Conservation (phyloP, 2,113 vertebrate species). For the Okapia johnstoni region DNA sequence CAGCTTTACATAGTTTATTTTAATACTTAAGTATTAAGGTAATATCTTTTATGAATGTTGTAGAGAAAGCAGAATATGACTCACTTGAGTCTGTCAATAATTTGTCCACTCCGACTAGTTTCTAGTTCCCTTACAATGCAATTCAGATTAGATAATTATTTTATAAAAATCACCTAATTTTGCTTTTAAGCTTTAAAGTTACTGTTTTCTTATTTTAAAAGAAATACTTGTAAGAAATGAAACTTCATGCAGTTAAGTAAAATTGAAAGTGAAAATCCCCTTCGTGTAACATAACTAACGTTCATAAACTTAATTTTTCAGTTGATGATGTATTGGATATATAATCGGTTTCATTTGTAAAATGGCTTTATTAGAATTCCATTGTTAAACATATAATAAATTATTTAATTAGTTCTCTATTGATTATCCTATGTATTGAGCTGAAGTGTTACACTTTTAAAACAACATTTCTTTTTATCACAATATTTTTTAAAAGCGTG, state of each 20-base stretch:
- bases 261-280: not conserved
- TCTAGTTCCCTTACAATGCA: not conserved
- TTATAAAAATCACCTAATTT: not conserved
- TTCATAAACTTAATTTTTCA: slow-evolving; percentile 30
- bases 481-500: slow-evolving; percentile 84
- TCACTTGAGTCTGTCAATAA: not conserved
- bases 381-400: not conserved
- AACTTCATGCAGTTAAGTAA: not conserved
- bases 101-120: not conserved
- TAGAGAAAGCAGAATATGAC: not conserved
- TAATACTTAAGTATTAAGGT: not conserved
- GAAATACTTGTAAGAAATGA: not conserved
- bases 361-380: slow-evolving; percentile 21
- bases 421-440: not conserved
- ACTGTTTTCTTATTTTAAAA: slow-evolving; percentile 37
- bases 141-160: slow-evolving; percentile 3
- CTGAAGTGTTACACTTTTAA: slow-evolving; percentile 3
- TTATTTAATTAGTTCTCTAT: not conserved
- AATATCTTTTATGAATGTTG: not conserved
- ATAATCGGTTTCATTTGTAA: not conserved
- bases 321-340: not conserved
- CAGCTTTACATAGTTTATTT: not conserved
- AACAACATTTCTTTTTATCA: not conserved
- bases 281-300: not conserved
- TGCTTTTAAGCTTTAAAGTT: slow-evolving; percentile 8